Base-by-base conservation (phyloP, 2,113 vertebrate genomes). In the Myotis lucifugus region DNA sequence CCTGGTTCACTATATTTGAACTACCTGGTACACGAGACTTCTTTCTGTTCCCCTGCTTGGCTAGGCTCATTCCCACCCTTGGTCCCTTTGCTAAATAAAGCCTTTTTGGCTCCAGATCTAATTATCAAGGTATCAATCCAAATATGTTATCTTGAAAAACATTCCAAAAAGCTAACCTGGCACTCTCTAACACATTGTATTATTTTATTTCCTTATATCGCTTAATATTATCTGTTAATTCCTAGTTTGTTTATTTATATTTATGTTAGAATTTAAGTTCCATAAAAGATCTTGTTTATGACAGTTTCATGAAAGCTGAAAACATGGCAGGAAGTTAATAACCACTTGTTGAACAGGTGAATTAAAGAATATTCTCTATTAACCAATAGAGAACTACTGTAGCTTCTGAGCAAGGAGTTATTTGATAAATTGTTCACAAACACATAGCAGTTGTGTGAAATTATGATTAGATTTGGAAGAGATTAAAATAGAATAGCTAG, bases 321-420 rank as follows among this genome's bases (percentile, higher is more conserved):
- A 85, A 83, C 3, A 66, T 19, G 86, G 34, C 6, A 96, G 25
- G 23, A 56, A 23, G 40, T 72, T 77, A 90, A 88, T 73, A 69
- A 69, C 23, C 3, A n/a, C 42, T 69, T 69, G 48, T n/a, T 81
- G 23, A 96, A 83, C 6, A 11, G 19, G 29, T 21, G 25, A 59
- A 90, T 84, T n/a, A 72, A 93, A 93, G n/a, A 78, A 85, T 78
- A 84, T 40, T 54, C 18, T 85, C 40, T n/a, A 76, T 18, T 56
- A 90, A 48, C 66, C n/a, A 61, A 48, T 7, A 54, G 56, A 85
- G 34, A 64, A 76, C 34, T 34, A 40, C 6, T 12, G 7, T 54
- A 81, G 32, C 11, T 81, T 93, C 42, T 70, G 21, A 85, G 50
- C 32, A 76, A 50, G 42, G 0, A 61, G 15, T 69, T 29, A 59